Evolutionary conservation across 2,888 invertebrate genomes (phyloP), one percentile per base, ranked within the genome.

Genomic region (Podabrus alpinus): DNA sequence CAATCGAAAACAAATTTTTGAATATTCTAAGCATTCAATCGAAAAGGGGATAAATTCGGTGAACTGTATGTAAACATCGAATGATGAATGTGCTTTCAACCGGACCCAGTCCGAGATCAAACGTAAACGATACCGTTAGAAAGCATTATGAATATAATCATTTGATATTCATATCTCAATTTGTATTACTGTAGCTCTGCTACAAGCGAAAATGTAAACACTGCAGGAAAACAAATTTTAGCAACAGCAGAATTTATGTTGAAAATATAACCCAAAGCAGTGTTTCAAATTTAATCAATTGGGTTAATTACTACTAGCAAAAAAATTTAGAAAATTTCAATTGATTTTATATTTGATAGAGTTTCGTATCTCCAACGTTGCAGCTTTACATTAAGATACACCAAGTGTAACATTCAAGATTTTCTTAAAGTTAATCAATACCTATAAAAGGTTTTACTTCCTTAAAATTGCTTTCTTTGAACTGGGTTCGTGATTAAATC

Each of bases 141-240:
- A 74, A 74, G 67, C 71, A 68, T 71, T 68, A 69, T 67, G 71
- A 68, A 68, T 74, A 68, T 68, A 45, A 68, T 62, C 69, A 70
- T 73, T 73, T 73, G 73, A 69, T 74, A 74, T 74, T 74, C 70
- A 71, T 74, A 74, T 71, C 70, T 74, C 71, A 74, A 74, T 74
- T 74, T 74, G 71, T 74, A 74, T 74, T 74, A 71, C 68, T 66
- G 68, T 19, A 29, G n/a, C 68, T 15, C 59, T 45, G 5, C 11
- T n/a, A 45, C 45, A n/a, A n/a, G 7, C 25, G 25, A 62, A 61
- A 70, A 70, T 64, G 61, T 69, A 70, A 69, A 69, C 66, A 73
- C 19, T 24, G 15, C 15, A 9, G 62, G 19, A 66, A 16, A 64
- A 64, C 16, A 69, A 73, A 66, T 73, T 72, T 59, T 71, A 62